These are phyloP conservation scores for Onychostoma macrolepis DNA, from an alignment of 2,113 vertebrate genomes.

Conservation along the genomic window DNA sequence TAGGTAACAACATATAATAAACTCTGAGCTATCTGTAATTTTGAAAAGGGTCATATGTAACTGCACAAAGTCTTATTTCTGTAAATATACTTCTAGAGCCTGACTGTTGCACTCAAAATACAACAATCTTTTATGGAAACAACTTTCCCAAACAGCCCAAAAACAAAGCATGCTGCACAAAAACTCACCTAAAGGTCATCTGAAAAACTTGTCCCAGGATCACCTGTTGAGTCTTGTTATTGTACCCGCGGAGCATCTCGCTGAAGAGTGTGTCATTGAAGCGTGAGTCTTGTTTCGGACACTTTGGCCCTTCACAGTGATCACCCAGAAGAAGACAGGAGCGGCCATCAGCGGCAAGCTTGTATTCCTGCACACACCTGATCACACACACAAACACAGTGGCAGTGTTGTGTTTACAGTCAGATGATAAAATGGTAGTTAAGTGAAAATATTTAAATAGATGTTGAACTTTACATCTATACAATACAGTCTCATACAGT, in stretches of 20 bases:
- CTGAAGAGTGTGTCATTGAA: constrained; percentile 96
- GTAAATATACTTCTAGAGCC: not conserved
- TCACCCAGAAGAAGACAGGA: constrained; percentile 92
- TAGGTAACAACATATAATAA: too few relatives aligned
- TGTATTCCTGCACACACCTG: constrained; percentile 98
- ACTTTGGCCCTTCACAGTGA: constrained; percentile 91
- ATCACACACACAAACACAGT: constrained; percentile 14
- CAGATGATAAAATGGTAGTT: too few relatives aligned
- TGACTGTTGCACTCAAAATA: not conserved
- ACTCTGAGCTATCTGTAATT: not conserved
- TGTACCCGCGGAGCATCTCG: constrained; percentile 96
- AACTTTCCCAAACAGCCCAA: too few relatives aligned
- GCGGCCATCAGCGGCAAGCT: constrained; percentile 90
- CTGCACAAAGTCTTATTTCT: not conserved
- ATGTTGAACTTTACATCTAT: too few relatives aligned
- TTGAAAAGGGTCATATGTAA: not conserved
- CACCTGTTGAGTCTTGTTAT: constrained; percentile 92
- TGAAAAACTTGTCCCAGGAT: constrained; percentile 97
- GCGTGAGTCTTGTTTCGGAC: constrained; percentile 83
- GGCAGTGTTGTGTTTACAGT: too few relatives aligned
- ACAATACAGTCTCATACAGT: too few relatives aligned
- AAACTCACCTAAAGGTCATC: constrained; percentile 93
- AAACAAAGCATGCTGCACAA: not conserved
- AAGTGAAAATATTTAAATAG: too few relatives aligned
- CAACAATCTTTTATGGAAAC: too few relatives aligned